Evolutionary conservation across 2,888 invertebrate genomes (phyloP), one percentile per base, ranked within the genome.

Genomic region (Agrotis exclamationis): DNA sequence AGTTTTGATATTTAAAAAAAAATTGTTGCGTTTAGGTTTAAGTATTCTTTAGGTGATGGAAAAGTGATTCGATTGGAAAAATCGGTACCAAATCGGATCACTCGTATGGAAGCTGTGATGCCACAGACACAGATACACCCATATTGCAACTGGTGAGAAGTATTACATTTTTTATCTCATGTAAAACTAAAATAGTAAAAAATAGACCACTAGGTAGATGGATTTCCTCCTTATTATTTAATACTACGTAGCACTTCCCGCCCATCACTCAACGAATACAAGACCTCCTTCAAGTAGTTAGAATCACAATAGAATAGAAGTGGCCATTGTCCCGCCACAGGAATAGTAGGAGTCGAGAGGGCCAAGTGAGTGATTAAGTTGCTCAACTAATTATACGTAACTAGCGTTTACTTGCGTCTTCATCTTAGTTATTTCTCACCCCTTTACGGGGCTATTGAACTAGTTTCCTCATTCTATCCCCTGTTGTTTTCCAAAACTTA

Each of bases 291-390:
- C 13, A 75, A 68, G 69, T 75, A 60, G 59, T 59, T 74, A 48
- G 24, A 60, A 62, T 24, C 50, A 74, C 60, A 75, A 75, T 75
- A 45, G 76, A 53, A 59, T 58, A 59, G 48, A 50, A 76, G 44
- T 39, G 63, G 13, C n/a, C 20, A 50, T 59, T 63, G 62, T 76
- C 44, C 39, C 39, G 11, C 39, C 44, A 16, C 16, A 13, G 44
- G 48, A 53, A 54, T 48, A 20, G 20, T 54, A 20, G 48, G 7
- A 58, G 62, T 20, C 14, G 47, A 48, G 57, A 33, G 48, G 24
- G 51, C 48, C 16, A 28, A 62, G 47, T 62, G 76, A 70, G 51
- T 63, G 24, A 75, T 75, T 63, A 58, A 63, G 58, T 54, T 70
- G 53, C 20, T 48, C 28, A 58, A 63, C 76, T 70, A 63, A 76